Conservation (phyloP, 2,888 invertebrate genomes). For the Glaucopsyche alexis region DNA sequence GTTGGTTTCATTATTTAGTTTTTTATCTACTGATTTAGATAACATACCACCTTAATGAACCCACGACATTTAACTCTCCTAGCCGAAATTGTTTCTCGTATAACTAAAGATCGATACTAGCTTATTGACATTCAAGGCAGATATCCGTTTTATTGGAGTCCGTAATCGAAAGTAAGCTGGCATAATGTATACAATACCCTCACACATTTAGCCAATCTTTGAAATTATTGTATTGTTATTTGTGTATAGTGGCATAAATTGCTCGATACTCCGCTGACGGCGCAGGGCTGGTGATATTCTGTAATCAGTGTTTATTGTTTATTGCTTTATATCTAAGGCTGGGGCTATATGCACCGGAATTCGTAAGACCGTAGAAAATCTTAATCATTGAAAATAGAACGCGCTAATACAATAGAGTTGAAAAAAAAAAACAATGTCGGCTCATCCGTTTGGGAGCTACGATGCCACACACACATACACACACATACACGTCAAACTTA, state of each 20-base stretch:
- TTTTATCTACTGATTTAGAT: background rate
- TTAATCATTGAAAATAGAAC: no score
- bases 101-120: background rate
- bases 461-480: no score
- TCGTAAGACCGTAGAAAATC: no score
- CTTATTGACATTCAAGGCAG: constrained; percentile 23
- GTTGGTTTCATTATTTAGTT: background rate
- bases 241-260: constrained; percentile 28
- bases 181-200: constrained; percentile 20
- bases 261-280: constrained; percentile 8
- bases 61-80: background rate
- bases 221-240: constrained; percentile 29
- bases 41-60: no score
- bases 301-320: constrained; percentile 19
- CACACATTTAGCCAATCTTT: constrained; percentile 29
- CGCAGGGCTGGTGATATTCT: background rate
- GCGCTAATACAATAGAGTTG: background rate
- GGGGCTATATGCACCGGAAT: no score
- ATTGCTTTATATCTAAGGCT: background rate
- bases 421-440: no score
- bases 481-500: no score
- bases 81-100: background rate
- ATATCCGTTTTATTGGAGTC: constrained; percentile 4
- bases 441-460: no score
- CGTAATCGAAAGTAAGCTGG: constrained; percentile 26